Conservation (phyloP, 2,888 invertebrate species). For the Lottia scabra region DNA sequence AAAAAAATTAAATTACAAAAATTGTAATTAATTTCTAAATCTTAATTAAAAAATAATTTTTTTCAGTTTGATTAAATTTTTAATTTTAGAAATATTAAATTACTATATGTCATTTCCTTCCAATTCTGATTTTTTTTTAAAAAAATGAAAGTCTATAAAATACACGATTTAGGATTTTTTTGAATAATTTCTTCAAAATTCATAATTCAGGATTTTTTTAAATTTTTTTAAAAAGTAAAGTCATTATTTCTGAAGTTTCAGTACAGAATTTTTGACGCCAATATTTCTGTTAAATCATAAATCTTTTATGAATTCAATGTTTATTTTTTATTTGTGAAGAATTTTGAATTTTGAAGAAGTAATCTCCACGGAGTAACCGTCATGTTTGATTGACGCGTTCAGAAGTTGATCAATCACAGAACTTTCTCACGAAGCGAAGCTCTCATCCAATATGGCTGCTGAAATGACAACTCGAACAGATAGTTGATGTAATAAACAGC, state of each 20-base stretch:
- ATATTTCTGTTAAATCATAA: neutral
- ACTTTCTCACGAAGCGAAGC: neutral
- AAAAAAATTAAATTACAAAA: too few species aligned
- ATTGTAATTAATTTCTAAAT: too few species aligned
- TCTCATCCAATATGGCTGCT: neutral
- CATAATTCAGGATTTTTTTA: too few species aligned
- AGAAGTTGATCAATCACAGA: constrained; percentile 3
- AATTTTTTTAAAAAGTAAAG: too few species aligned
- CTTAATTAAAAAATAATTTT: too few species aligned
- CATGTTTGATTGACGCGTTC: neutral
- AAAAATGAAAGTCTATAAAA: too few species aligned
- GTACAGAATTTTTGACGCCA: too few species aligned
- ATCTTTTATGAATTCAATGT: neutral
- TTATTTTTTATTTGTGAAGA: neutral
- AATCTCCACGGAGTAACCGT: neutral
- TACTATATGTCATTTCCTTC: too few species aligned
- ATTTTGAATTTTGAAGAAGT: neutral
- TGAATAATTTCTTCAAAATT: too few species aligned
- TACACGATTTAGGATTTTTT: too few species aligned
- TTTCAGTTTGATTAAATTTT: neutral
- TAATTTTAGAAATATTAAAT: neutral
- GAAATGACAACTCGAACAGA: neutral
- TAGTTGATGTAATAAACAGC: neutral
- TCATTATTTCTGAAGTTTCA: too few species aligned
- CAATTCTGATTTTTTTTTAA: too few species aligned